Evolutionary conservation across 2,888 invertebrate species (phyloP), one percentile per base, ranked within the genome.

Genomic region (Opisthograptis luteolata): DNA sequence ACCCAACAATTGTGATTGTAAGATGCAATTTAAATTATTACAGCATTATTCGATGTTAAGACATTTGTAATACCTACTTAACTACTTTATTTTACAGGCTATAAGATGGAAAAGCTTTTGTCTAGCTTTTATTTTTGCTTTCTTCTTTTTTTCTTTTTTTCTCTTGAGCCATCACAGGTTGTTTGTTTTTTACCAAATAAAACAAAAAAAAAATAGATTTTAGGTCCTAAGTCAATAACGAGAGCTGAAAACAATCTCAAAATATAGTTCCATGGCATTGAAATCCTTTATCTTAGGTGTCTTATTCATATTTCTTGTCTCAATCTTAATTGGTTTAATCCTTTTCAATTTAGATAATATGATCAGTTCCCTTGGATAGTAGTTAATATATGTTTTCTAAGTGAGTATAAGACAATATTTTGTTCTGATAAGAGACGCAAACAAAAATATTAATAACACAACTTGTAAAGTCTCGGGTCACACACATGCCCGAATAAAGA

Each of bases 371-470:
- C 14, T 5, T 31, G 2, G 32, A 14, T 20, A 14, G 19, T 31
- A 9, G 9, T 6, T 28, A 13, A 3, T n/a, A 3, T 25, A 31
- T 4, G 14, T 5, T 10, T 8, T 15, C n/a, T 3, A 12, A n/a
- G n/a, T 30, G 31, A 9, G 5, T 31, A 43, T 19, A 51, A 45
- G 44, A 1, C 17, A 32, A 30, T 14, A 17, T 34, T 31, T 8
- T 20, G 8, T 20, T 27, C 28, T 27, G 17, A 12, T 17, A 12
- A 8, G 3, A 34, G n/a, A 8, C 3, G 20, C n/a, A 19, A 27
- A 7, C 8, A 12, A 17, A 49, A 51, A 54, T 39, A 45, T 46
- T 45, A 56, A 43, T 56, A 51, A 37, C 28, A 25, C 25, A 50
- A 45, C 48, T 43, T 48, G 9, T 14, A 15, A 12, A 43, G 9